These are phyloP conservation scores for Drosophila quasianomalipes DNA, from an alignment of 2,888 invertebrate genomes.

Conservation along the genomic window DNA sequence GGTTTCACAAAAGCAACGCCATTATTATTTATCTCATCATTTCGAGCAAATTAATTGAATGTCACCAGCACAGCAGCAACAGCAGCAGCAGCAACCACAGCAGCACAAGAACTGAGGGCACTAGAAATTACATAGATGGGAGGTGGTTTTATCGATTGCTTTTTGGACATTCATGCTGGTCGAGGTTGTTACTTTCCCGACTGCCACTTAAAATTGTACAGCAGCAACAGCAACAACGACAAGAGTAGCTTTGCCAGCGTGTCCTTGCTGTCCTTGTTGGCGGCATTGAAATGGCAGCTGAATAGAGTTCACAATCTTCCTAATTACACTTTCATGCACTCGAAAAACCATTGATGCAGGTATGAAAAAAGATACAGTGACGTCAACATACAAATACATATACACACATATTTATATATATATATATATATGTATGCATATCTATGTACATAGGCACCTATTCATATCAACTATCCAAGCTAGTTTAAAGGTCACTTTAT, in stretches of 20 bases:
- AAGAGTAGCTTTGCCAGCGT: constrained; percentile 9
- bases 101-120: constrained; percentile 4
- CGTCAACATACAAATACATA: constrained; percentile 5
- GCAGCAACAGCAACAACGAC: constrained; percentile 8
- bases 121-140: constrained; percentile 13
- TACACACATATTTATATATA: neutral
- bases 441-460: constrained; percentile 6
- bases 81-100: neutral
- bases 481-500: constrained; percentile 42
- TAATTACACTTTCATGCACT: constrained; percentile 55
- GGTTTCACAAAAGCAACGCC: constrained; percentile 46
- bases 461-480: constrained; percentile 18
- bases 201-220: constrained; percentile 18
- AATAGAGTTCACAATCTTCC: constrained; percentile 34
- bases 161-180: constrained; percentile 34
- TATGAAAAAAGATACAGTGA: constrained; percentile 19
- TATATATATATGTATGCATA: neutral
- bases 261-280: constrained; percentile 47
- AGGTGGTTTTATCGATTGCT: constrained; percentile 34
- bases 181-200: constrained; percentile 8
- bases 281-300: constrained; percentile 46
- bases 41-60: constrained; percentile 69
- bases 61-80: constrained; percentile 22
- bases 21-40: constrained; percentile 55
- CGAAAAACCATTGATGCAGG: constrained; percentile 25